Percentiles rank a stretch among this genome's conserved stretches.
Evolutionary conservation across 2,888 invertebrate genomes (phyloP).

Genomic region (Panzeria rudis): DNA sequence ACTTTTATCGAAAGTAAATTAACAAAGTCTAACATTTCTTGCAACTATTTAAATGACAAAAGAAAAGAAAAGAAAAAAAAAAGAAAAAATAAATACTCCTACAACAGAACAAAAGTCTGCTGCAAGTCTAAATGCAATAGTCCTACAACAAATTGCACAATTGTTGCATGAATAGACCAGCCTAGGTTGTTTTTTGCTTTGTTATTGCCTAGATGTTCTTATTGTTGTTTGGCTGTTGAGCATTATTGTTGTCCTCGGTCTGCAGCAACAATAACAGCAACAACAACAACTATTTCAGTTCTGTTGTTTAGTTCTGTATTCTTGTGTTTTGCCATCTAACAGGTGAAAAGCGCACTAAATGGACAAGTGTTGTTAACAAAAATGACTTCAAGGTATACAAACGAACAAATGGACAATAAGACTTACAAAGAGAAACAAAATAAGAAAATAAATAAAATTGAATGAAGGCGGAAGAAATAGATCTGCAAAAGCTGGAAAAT

Average conservation of each 20-base stretch:
- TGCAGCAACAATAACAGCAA: constrained; percentile 5
- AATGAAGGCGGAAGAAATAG: background rate
- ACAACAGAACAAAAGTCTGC: constrained; percentile 34
- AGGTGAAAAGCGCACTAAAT: constrained; percentile 68
- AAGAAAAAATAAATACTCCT: background rate
- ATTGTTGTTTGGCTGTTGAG: constrained; percentile 40
- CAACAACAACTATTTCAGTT: background rate
- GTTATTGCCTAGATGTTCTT: constrained; percentile 19
- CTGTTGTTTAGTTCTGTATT: constrained; percentile 29
- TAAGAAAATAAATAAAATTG: constrained; percentile 24
- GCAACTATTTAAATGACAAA: constrained; percentile 22
- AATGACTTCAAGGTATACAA: constrained; percentile 63
- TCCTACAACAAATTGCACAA: constrained; percentile 56
- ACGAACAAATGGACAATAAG: constrained; percentile 63
- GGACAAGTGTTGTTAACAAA: constrained; percentile 71
- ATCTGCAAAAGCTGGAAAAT: background rate
- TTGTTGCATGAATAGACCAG: constrained; percentile 59
- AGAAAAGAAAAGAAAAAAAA: background rate
- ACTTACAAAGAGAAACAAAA: constrained; percentile 12
- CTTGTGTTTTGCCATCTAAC: constrained; percentile 42
- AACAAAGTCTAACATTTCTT: constrained; percentile 28
- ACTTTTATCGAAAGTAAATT: constrained; percentile 32
- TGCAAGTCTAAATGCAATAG: constrained; percentile 41
- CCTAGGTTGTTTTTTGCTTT: constrained; percentile 54
- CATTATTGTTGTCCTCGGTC: constrained; percentile 39